Evolutionary conservation across 2,888 invertebrate species (phyloP).

Genomic region (Idaea straminata): DNA sequence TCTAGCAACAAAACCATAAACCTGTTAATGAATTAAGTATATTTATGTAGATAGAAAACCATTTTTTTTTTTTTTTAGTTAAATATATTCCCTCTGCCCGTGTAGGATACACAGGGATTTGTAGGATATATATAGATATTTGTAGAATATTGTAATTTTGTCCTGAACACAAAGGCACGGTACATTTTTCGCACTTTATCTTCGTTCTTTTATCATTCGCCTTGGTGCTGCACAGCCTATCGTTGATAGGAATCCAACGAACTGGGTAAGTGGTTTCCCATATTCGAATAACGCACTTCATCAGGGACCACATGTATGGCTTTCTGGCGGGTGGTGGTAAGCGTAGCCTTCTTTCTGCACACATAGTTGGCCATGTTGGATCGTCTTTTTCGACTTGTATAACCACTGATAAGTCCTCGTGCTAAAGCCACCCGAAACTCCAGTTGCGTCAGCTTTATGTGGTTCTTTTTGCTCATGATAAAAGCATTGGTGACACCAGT

Average conservation of each 20-base stretch:
- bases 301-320: conserved; percentile 5
- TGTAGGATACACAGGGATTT: too few species aligned
- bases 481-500: conserved; percentile 31
- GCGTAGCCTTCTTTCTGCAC: conserved; percentile 12
- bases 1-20: too few species aligned
- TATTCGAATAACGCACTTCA: conserved; percentile 6
- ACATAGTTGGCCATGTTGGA: conserved; percentile 20
- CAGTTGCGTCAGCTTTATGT: conserved; percentile 24
- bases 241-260: conserved; percentile 5
- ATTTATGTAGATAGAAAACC: too few species aligned
- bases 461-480: conserved; percentile 20
- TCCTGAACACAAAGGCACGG: too few species aligned
- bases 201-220: conserved; percentile 5
- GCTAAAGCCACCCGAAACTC: conserved; percentile 31
- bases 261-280: conserved; percentile 7
- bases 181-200: not conserved
- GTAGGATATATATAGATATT: too few species aligned
- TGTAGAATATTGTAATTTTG: too few species aligned
- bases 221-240: conserved; percentile 7
- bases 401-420: conserved; percentile 28
- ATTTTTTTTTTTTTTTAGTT: too few species aligned
- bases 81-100: too few species aligned
- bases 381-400: conserved; percentile 22
- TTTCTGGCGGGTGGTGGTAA: conserved; percentile 3
- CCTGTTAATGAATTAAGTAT: too few species aligned